phyloP scores from a whole-genome alignment of 2,888 invertebrate species.

The Phragmatobia fuliginosa region DNA sequence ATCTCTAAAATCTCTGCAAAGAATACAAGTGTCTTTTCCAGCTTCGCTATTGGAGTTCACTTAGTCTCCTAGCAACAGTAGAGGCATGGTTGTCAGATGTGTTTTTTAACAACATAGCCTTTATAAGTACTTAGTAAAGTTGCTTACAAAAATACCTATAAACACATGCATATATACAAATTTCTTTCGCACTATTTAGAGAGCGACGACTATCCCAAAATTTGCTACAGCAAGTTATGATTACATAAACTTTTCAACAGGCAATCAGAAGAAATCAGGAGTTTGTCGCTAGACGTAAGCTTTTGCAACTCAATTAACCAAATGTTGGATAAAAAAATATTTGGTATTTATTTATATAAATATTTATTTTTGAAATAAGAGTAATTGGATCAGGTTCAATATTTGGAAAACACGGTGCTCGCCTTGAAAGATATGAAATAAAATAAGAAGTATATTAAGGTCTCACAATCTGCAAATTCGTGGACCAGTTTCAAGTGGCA shows the following conservation, averaged over 20 bases:
- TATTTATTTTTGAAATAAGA: slow-evolving; percentile 37
- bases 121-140: background rate
- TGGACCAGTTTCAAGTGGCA: slow-evolving; percentile 77
- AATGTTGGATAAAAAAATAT: slow-evolving; percentile 40
- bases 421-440: slow-evolving; percentile 44
- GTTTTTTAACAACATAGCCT: background rate
- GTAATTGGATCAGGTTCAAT: slow-evolving; percentile 42
- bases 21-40: background rate
- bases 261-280: slow-evolving; percentile 25
- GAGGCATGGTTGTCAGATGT: background rate
- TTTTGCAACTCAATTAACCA: slow-evolving; percentile 52
- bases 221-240: slow-evolving; percentile 28
- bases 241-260: slow-evolving; percentile 29
- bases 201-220: slow-evolving; percentile 13
- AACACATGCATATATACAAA: background rate
- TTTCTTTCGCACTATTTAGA: slow-evolving; percentile 10
- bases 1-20: background rate
- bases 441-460: slow-evolving; percentile 42
- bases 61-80: background rate
- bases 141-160: background rate
- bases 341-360: too few species aligned
- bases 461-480: slow-evolving; percentile 44
- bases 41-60: background rate
- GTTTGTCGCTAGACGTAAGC: slow-evolving; percentile 30
- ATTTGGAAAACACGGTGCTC: slow-evolving; percentile 45